Evolutionary conservation across 2,113 vertebrate genomes (phyloP).

Genomic region (Xiphias gladius): DNA sequence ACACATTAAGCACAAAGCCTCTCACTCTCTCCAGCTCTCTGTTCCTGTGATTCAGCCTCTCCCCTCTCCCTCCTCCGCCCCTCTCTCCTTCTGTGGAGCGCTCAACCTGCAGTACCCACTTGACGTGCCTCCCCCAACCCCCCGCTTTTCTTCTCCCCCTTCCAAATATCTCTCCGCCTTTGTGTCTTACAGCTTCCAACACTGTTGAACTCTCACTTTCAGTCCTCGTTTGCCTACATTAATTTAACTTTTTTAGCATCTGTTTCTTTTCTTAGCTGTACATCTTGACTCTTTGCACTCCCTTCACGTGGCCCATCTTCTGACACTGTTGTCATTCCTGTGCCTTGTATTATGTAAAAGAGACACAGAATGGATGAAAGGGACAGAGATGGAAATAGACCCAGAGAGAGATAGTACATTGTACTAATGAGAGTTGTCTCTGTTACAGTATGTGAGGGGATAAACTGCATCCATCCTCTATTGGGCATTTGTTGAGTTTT

Average conservation of each 20-base stretch:
- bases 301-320: neutral
- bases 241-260: neutral
- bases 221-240: neutral
- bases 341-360: neutral
- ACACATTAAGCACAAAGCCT: slow-evolving; percentile 45
- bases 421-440: slow-evolving; percentile 24
- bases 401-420: neutral
- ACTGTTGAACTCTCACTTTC: slow-evolving; percentile 2
- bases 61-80: slow-evolving; percentile 36
- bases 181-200: slow-evolving; percentile 8
- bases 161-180: slow-evolving; percentile 21
- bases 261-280: neutral
- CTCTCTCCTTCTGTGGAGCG: slow-evolving; percentile 32
- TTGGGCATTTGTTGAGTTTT: slow-evolving; percentile 27
- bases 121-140: slow-evolving; percentile 7
- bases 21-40: slow-evolving; percentile 49
- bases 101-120: slow-evolving; percentile 47
- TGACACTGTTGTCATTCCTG: neutral
- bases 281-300: neutral
- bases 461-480: slow-evolving; percentile 16
- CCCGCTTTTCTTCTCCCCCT: slow-evolving; percentile 32
- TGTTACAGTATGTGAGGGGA: neutral
- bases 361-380: neutral
- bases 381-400: slow-evolving; percentile 1
- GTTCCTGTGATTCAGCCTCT: slow-evolving; percentile 61